A percentile compares a stretch with the other conserved stretches of the same genome.
Evolutionary conservation across 2,797 vertebrate species (phyloP).

Genomic region (Eurystomus glaucurus): DNA sequence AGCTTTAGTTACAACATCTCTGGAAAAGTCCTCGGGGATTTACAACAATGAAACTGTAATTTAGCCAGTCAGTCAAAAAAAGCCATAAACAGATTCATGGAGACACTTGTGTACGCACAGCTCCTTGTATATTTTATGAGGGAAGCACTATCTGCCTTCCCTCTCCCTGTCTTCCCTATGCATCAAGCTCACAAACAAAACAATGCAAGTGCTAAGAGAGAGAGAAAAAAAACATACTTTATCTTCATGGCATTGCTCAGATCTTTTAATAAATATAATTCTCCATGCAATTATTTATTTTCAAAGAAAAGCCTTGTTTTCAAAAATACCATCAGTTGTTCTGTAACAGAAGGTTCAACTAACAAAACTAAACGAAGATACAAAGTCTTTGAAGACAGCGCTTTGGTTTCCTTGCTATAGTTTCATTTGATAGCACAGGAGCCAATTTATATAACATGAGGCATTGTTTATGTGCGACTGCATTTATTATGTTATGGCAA

Average conservation of each 20-base stretch:
- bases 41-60: slow-evolving; percentile 69
- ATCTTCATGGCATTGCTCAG: slow-evolving; percentile 15
- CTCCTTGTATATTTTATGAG: slow-evolving; percentile 73
- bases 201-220: not conserved
- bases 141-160: slow-evolving; percentile 32
- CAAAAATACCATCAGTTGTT: not conserved
- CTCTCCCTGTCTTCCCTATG: not conserved
- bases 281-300: slow-evolving; percentile 21
- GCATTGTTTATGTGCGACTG: not conserved
- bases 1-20: slow-evolving; percentile 58
- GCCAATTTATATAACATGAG: not conserved
- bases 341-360: not conserved
- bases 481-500: not conserved
- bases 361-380: not conserved
- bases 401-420: not conserved
- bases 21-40: slow-evolving; percentile 36
- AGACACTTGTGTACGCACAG: slow-evolving; percentile 15
- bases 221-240: not conserved
- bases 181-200: slow-evolving; percentile 28
- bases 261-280: slow-evolving; percentile 31
- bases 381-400: not conserved
- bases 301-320: slow-evolving; percentile 24
- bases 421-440: not conserved
- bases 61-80: slow-evolving; percentile 66
- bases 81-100: slow-evolving; percentile 59